phyloP scores from a whole-genome alignment of 2,888 invertebrate genomes.

The Orthosia cruda region DNA sequence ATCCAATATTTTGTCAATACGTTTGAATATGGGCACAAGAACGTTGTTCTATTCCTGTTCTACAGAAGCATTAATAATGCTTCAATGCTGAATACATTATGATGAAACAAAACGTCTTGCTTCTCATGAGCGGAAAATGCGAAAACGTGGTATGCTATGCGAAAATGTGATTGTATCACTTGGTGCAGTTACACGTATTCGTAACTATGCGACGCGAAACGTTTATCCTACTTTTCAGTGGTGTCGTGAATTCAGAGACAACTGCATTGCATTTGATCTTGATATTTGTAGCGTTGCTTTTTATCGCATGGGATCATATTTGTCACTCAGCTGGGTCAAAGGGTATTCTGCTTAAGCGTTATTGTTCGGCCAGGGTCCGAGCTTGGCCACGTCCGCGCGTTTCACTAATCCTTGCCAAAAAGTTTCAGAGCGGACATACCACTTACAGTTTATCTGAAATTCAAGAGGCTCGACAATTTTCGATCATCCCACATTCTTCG shows the following conservation, averaged over 20 bases:
- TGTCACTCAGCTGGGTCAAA: neutral
- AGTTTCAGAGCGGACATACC: constrained; percentile 58
- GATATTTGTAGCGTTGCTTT: neutral
- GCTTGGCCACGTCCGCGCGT: constrained; percentile 30
- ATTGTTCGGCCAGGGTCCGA: constrained; percentile 35
- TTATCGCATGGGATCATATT: neutral
- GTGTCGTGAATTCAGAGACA: neutral
- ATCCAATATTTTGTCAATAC: constrained; percentile 49
- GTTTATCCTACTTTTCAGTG: constrained; percentile 1
- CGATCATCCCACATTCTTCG: constrained; percentile 44
- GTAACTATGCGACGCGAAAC: constrained; percentile 16
- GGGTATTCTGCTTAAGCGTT: constrained; percentile 11
- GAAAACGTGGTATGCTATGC: constrained; percentile 21
- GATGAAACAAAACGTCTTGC: no score
- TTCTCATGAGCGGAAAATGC: constrained; percentile 32
- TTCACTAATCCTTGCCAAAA: constrained; percentile 61
- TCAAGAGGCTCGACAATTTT: constrained; percentile 31
- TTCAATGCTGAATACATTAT: constrained; percentile 47
- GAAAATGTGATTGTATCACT: constrained; percentile 25
- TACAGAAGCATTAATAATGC: constrained; percentile 50
- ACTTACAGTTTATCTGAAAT: constrained; percentile 38
- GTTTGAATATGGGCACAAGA: constrained; percentile 7
- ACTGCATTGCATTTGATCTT: neutral
- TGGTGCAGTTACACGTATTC: constrained; percentile 19
- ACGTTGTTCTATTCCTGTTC: constrained; percentile 39